These are phyloP conservation scores for Phoenicopterus ruber DNA, from an alignment of 2,113 vertebrate species.

Conservation along the genomic window DNA sequence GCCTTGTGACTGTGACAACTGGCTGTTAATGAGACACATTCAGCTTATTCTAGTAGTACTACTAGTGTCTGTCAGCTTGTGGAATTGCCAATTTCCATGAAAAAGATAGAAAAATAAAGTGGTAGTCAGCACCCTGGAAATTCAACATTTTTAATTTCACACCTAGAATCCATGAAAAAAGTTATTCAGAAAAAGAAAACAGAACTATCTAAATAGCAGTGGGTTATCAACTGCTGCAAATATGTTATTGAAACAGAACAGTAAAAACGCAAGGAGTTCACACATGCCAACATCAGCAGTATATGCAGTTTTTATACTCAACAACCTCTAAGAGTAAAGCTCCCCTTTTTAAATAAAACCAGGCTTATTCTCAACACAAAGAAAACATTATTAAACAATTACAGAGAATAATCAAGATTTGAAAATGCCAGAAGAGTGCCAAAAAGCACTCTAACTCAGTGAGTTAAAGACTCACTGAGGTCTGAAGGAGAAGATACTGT, in stretches of 20 bases:
- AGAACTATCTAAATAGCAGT: not conserved
- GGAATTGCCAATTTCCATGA: not conserved
- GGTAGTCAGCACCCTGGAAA: not conserved
- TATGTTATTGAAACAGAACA: not conserved
- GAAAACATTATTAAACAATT: not conserved
- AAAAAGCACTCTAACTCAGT: too few relatives aligned
- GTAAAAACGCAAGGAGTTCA: not conserved
- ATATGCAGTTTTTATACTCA: not conserved
- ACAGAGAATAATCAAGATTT: not conserved
- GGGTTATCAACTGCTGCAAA: not conserved
- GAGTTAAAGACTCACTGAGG: not conserved
- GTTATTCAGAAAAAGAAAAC: not conserved
- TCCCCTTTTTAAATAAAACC: not conserved
- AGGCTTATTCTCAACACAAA: not conserved
- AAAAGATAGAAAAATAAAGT: not conserved
- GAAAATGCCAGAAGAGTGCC: not conserved
- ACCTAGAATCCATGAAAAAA: not conserved
- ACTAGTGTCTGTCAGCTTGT: not conserved
- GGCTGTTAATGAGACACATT: not conserved
- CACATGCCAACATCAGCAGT: not conserved
- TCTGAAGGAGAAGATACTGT: not conserved
- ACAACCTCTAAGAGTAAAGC: not conserved
- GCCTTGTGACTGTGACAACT: not conserved
- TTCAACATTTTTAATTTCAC: not conserved
- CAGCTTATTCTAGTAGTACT: not conserved